Evolutionary conservation across 2,888 invertebrate species (phyloP).

Genomic region (Leptarthrus brevirostris): DNA sequence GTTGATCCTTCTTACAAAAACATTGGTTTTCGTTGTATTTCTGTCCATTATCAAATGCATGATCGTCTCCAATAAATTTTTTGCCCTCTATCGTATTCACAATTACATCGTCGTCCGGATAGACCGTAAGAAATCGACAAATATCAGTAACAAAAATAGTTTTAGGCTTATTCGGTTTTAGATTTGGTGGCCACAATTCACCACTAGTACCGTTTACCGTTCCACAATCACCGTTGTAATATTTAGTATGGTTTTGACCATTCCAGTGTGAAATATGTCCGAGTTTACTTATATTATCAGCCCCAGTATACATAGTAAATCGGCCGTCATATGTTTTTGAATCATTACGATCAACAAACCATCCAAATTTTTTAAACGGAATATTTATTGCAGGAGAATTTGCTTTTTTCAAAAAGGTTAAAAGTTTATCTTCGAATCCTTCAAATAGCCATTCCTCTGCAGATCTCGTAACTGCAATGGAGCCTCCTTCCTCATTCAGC

Average conservation of each 20-base stretch:
- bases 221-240: conserved; percentile 74
- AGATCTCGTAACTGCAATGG: conserved; percentile 71
- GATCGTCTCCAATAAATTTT: conserved; percentile 70
- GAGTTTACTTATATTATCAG: conserved; percentile 72
- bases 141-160: conserved; percentile 81
- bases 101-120: conserved; percentile 58
- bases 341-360: conserved; percentile 84
- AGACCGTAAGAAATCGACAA: conserved; percentile 75
- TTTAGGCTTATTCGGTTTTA: conserved; percentile 69
- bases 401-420: conserved; percentile 71
- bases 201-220: conserved; percentile 79
- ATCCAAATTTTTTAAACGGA: conserved; percentile 84
- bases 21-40: conserved; percentile 73
- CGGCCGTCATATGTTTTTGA: conserved; percentile 80
- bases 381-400: conserved; percentile 69
- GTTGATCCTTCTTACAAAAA: conserved; percentile 72
- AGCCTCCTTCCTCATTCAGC: conserved; percentile 69
- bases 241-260: conserved; percentile 69
- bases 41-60: conserved; percentile 79
- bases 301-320: conserved; percentile 82
- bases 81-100: conserved; percentile 59
- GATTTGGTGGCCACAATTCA: conserved; percentile 80
- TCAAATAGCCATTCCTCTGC: conserved; percentile 80
- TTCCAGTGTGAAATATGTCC: conserved; percentile 82
- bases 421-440: conserved; percentile 81